These are phyloP conservation scores for Coilia nasus DNA, from an alignment of 2,797 vertebrate genomes.

Conservation along the genomic window DNA sequence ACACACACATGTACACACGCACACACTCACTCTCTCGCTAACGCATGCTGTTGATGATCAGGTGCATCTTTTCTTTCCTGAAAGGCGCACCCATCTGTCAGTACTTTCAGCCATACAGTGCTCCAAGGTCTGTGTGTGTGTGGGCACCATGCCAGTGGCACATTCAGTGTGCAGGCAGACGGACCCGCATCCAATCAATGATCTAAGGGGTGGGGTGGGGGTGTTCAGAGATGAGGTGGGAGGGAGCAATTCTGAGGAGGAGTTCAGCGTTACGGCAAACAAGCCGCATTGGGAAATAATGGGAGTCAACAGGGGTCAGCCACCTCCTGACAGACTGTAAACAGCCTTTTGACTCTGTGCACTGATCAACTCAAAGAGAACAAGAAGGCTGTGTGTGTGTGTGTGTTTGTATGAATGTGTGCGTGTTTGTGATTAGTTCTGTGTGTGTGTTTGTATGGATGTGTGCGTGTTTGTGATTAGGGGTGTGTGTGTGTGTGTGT, in stretches of 20 bases:
- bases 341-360: slow-evolving; percentile 12
- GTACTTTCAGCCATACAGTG: slow-evolving; percentile 3
- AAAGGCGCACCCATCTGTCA: slow-evolving; percentile 10
- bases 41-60: background rate
- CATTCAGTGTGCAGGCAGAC: slow-evolving; percentile 7
- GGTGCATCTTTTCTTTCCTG: slow-evolving; percentile 3
- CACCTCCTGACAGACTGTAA: background rate
- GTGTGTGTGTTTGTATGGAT: background rate
- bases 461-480: background rate
- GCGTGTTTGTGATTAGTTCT: background rate
- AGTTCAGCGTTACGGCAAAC: slow-evolving; percentile 12
- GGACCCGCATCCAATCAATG: slow-evolving; percentile 13
- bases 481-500: too few relatives aligned
- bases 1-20: too few relatives aligned
- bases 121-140: background rate
- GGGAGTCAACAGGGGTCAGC: slow-evolving; percentile 23
- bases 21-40: background rate
- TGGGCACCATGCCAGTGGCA: background rate
- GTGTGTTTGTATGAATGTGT: background rate
- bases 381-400: background rate
- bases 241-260: background rate
- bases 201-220: background rate
- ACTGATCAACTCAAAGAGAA: slow-evolving; percentile 9
- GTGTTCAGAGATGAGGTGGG: background rate
- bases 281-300: slow-evolving; percentile 22